Percentiles rank a stretch among this genome's conserved stretches.
These are phyloP conservation scores for Zaprionus taronus DNA, from an alignment of 1,140 invertebrate species.

Conservation along the genomic window DNA sequence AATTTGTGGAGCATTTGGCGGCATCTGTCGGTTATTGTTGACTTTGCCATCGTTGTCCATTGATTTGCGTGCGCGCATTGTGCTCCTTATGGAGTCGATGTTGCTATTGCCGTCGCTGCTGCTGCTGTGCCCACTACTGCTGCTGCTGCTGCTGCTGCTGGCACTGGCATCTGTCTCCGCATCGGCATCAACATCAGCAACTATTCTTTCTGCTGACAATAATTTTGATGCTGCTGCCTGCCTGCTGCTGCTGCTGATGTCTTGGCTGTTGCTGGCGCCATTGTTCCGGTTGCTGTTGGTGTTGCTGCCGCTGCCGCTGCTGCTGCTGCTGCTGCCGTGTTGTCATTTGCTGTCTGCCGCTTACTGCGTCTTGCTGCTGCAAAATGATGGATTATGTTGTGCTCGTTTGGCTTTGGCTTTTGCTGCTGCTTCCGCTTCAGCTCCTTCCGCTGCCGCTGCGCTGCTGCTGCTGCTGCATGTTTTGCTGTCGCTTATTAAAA, in stretches of 20 bases:
- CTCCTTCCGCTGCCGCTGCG: slow-evolving; percentile 1
- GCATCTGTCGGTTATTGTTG: slow-evolving; percentile 43
- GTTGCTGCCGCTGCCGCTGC: slow-evolving; percentile 39
- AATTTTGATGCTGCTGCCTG: slow-evolving; percentile 7
- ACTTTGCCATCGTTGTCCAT: slow-evolving; percentile 48
- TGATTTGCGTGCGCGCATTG: slow-evolving; percentile 74
- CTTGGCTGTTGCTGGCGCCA: slow-evolving; percentile 34
- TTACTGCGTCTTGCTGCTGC: slow-evolving; percentile 61
- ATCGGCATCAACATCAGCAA: not conserved
- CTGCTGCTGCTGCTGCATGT: slow-evolving; percentile 61
- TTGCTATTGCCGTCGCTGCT: slow-evolving; percentile 33
- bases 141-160: slow-evolving; percentile 7
- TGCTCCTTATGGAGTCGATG: slow-evolving; percentile 46
- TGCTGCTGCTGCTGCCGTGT: slow-evolving; percentile 53
- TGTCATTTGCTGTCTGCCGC: slow-evolving; percentile 68
- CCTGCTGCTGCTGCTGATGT: slow-evolving; percentile 30
- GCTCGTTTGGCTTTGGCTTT: slow-evolving; percentile 56
- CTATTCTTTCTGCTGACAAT: slow-evolving; percentile 3
- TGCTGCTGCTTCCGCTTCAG: slow-evolving; percentile 12
- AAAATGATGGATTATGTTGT: slow-evolving; percentile 82
- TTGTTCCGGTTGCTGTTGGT: slow-evolving; percentile 28
- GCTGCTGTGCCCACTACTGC: slow-evolving; percentile 12
- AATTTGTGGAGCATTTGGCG: slow-evolving; percentile 77
- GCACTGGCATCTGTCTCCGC: slow-evolving; percentile 6
- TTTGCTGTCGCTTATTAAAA: slow-evolving; percentile 81